These are phyloP conservation scores for Hedychridium roseum DNA, from an alignment of 2,888 invertebrate genomes.

Conservation along the genomic window DNA sequence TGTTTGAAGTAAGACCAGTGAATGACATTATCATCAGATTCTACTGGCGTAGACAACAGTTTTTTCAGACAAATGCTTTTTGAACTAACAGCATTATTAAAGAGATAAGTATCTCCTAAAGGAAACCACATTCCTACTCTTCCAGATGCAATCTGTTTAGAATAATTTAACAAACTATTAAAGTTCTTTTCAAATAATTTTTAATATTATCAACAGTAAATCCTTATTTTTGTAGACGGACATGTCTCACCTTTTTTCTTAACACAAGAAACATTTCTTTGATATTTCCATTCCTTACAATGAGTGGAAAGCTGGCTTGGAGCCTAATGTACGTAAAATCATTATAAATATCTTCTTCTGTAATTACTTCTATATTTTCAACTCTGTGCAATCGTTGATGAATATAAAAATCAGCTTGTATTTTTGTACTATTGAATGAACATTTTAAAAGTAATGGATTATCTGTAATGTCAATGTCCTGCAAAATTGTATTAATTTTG, in stretches of 20 bases:
- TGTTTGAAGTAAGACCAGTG: no score
- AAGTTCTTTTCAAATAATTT: conserved; percentile 5
- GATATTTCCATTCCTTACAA: conserved; percentile 69
- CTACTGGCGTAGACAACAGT: conserved; percentile 24
- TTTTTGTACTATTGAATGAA: conserved; percentile 66
- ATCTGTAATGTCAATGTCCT: conserved; percentile 82
- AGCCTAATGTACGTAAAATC: conserved; percentile 77
- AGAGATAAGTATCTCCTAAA: conserved; percentile 72
- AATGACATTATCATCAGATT: no score
- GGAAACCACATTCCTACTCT: conserved; percentile 76
- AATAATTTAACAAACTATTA: background rate
- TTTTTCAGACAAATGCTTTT: conserved; percentile 47
- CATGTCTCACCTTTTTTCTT: conserved; percentile 69
- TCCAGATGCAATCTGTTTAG: conserved; percentile 72
- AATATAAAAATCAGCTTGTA: conserved; percentile 74
- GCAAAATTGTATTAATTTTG: conserved; percentile 11
- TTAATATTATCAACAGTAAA: background rate
- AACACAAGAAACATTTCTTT: conserved; percentile 70
- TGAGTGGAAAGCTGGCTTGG: conserved; percentile 72
- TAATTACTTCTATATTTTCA: conserved; percentile 70
- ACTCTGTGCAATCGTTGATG: conserved; percentile 77
- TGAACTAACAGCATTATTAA: conserved; percentile 66
- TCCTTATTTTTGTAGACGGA: background rate
- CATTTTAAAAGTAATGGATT: conserved; percentile 76
- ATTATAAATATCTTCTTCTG: conserved; percentile 71